Evolutionary conservation across 2,797 vertebrate species (phyloP), one percentile per base, ranked within the genome.

Genomic region (Sitta carolinensis): DNA sequence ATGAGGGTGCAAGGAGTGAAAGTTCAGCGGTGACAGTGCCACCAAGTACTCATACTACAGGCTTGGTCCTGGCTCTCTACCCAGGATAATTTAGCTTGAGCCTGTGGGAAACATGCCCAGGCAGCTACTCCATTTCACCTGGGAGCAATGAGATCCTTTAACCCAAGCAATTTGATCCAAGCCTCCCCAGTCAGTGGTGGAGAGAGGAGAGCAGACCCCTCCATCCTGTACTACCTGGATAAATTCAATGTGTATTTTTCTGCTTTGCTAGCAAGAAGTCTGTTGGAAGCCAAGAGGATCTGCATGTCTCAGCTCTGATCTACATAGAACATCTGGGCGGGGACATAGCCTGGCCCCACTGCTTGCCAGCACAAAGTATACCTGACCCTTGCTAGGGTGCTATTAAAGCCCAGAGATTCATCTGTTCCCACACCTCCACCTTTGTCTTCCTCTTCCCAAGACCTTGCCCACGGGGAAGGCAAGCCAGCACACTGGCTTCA

Each of bases 121-220:
- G 66, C 64, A 89, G 69, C 58, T 55, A n/a, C 34, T 74, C 68
- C 57, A 52, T 29, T 50, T 43, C 17, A 13, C n/a, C 7, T 40
- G 48, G 36, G 64, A 85, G 48, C 57, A 43, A 25, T 4, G 8
- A 54, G 47, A 88, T 25, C 50, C 29, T 61, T 77, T 63, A 61
- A 77, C 13, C 19, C 25, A 50, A 52, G 36, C 40, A 87, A 63
- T 38, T 12, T 79, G 43, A 73, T 29, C 25, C 75, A 69, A 75
- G 20, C 30, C 36, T 63, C 48, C 70, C 36, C 43, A 36, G 22
- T 40, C 7, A 10, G 29, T 1, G 0, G 32, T 0, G 0, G 38
- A 81, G 72, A 42, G 19, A 54, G 20, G 3, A 34, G 38, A 79
- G 40, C 29, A 47, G 57, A 92, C 20, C 30, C 19, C 38, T 80